Evolutionary conservation across 1,140 invertebrate genomes (phyloP).

Genomic region (Nymphalis io): DNA sequence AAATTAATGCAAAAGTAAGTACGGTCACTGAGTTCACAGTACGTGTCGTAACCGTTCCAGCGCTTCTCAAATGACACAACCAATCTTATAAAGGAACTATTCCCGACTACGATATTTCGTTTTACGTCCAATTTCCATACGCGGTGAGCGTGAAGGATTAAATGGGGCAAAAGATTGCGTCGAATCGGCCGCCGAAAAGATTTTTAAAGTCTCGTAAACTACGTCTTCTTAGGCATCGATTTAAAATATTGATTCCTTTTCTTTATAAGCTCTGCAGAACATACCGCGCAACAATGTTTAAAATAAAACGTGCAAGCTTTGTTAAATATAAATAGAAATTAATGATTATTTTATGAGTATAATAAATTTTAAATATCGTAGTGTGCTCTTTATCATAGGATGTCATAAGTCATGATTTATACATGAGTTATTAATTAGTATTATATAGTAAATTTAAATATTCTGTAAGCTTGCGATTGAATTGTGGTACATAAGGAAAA

Average conservation of each 20-base stretch:
- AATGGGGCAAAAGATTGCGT: constrained; percentile 72
- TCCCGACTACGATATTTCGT: constrained; percentile 63
- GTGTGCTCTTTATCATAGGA: too few species aligned
- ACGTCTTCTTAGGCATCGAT: constrained; percentile 42
- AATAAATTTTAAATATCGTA: too few species aligned
- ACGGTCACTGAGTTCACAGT: constrained; percentile 32
- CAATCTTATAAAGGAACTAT: constrained; percentile 57
- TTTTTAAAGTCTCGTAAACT: constrained; percentile 50
- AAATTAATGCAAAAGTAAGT: constrained; percentile 33
- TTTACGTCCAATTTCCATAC: constrained; percentile 74
- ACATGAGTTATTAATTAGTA: too few species aligned
- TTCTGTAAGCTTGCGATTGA: neutral
- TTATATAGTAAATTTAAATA: too few species aligned
- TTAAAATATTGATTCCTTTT: constrained; percentile 33
- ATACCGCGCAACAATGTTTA: neutral
- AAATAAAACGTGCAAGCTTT: neutral
- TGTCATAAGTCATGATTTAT: too few species aligned
- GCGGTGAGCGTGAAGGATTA: constrained; percentile 68
- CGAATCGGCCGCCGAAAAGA: constrained; percentile 53
- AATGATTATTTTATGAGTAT: neutral
- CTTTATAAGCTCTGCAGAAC: neutral
- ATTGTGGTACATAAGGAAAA: neutral
- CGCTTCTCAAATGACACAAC: constrained; percentile 41
- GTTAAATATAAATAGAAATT: neutral
- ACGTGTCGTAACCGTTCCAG: constrained; percentile 33